Evolutionary conservation across 2,888 invertebrate species (phyloP), one percentile per base, ranked within the genome.

Genomic region (Mongoloraphidia duomilia): DNA sequence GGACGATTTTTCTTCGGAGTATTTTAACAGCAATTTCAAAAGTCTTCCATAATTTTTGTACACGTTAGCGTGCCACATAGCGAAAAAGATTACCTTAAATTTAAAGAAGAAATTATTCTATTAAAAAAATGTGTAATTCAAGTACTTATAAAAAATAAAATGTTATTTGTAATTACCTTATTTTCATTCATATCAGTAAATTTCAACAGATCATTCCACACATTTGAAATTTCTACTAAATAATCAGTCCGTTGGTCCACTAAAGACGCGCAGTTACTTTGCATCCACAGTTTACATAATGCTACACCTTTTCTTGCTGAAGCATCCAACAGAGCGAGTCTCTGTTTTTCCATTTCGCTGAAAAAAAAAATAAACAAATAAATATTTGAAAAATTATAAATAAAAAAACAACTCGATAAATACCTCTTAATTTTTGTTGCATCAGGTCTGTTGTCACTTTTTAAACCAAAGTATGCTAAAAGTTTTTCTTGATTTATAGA

Each of bases 321-420:
- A 17, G 89, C 86, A 57, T 95, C 94, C 41, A 94, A 67, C 45
- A 92, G 70, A 52, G 80, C 80, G 44, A 71, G 77, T 61, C 85
- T 90, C 63, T 87, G 84, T 61, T 86, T 86, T 54, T 95, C 94
- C 77, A 91, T 89, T 55, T 80, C 78, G 52, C 86, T 85, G 64
- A 0, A 57, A 60, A 48, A 37, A 33, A 40, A 42, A 41, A 53
- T 53, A 49, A 48, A 45, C 10, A 45, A 26, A 41, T 39, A 34
- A 8, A 34, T 46, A 37, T 43, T 42, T 13, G 26, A 10, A 36
- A 36, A 45, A 17, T 17, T n/a, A 51, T 47, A 47, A 38, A 48
- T 43, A 34, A 33, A 40, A 39, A 33, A 44, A 26, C 35, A 44
- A 17, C 13, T 37, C 34, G 9, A 34, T 37, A 68, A 71, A 74